phyloP scores from a whole-genome alignment of 2,113 vertebrate species.

The Probosciger aterrimus region DNA sequence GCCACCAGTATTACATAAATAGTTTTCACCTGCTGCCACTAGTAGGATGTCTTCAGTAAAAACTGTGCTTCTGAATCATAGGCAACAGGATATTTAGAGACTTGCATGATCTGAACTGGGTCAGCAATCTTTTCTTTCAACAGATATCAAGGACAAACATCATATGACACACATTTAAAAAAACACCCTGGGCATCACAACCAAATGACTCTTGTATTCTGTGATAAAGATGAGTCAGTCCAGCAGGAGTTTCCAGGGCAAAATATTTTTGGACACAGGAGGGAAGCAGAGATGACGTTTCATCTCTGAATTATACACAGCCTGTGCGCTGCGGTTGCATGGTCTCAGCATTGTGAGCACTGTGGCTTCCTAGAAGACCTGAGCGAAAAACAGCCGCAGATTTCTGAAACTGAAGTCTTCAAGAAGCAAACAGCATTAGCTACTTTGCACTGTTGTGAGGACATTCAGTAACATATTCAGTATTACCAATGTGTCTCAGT shows the following conservation, averaged over 20 bases:
- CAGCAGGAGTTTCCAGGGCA: background rate
- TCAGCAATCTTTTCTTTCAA: background rate
- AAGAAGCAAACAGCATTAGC: background rate
- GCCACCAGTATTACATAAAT: background rate
- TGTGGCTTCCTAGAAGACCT: background rate
- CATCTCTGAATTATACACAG: background rate
- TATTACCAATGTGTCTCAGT: background rate
- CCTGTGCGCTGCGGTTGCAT: background rate
- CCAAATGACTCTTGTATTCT: background rate
- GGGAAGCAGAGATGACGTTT: background rate
- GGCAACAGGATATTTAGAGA: background rate
- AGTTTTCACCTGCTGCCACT: background rate
- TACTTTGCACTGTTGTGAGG: background rate
- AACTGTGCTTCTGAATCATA: background rate
- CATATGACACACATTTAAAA: background rate
- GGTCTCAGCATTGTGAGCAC: background rate
- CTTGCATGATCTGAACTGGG: background rate
- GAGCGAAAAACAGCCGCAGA: background rate
- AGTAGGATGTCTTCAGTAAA: background rate
- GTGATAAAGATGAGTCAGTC: background rate
- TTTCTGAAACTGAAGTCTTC: background rate
- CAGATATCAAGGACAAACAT: background rate
- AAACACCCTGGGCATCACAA: rapidly evolving
- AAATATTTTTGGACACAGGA: background rate
- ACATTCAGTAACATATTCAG: background rate